These are phyloP conservation scores for Nasonia vitripennis DNA, from an alignment of 1,140 invertebrate genomes.

Conservation along the genomic window DNA sequence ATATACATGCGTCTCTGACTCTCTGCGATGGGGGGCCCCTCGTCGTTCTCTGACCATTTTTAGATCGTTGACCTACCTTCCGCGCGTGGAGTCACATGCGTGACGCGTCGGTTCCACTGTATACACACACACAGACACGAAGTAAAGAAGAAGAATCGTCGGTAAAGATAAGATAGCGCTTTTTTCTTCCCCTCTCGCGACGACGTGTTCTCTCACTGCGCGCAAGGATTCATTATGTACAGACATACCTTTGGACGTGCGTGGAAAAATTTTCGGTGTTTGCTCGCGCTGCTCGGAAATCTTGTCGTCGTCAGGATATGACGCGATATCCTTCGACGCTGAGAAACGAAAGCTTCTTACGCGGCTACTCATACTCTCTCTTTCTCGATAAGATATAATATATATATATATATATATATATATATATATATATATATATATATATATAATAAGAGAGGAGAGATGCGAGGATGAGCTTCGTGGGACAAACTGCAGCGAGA, in stretches of 20 bases:
- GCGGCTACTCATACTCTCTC: no score
- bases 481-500: neutral
- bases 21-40: neutral
- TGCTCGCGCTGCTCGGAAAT: neutral
- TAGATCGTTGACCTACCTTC: slow-evolving; percentile 19
- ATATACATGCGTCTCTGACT: neutral
- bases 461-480: neutral
- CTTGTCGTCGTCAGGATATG: neutral
- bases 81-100: neutral
- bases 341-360: neutral
- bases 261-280: neutral
- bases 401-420: no score
- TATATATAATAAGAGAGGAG: no score
- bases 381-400: neutral
- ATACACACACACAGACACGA: neutral
- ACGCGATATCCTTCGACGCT: neutral
- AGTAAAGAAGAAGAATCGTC: neutral
- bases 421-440: no score
- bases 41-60: neutral
- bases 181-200: neutral
- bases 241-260: neutral
- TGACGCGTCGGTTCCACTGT: neutral
- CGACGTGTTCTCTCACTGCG: neutral
- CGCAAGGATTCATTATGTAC: slow-evolving; percentile 3
- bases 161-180: slow-evolving; percentile 14